These are phyloP conservation scores for Bucco capensis DNA, from an alignment of 2,113 vertebrate species.

Conservation along the genomic window DNA sequence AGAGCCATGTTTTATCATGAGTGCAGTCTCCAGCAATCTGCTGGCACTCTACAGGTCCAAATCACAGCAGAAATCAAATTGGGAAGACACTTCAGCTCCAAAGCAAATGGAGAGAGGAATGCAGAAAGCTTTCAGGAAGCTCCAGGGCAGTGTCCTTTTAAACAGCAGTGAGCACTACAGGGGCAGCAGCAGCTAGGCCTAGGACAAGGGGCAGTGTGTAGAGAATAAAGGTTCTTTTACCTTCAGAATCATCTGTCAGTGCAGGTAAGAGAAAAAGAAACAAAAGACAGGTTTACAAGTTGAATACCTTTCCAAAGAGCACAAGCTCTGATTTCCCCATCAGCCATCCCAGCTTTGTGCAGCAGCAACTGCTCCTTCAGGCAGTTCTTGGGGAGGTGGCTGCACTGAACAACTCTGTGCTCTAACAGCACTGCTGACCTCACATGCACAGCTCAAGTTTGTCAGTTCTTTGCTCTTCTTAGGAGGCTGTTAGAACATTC, in stretches of 20 bases:
- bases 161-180: not conserved
- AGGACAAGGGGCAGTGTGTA: conserved; percentile 68
- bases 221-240: conserved; percentile 81
- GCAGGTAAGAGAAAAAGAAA: conserved; percentile 72
- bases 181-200: conserved; percentile 23
- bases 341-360: not conserved
- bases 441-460: fast-evolving
- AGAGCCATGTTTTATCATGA: not conserved
- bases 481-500: not conserved
- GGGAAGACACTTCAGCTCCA: not conserved
- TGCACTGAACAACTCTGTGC: fast-evolving
- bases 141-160: conserved; percentile 63
- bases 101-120: not conserved
- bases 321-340: not conserved
- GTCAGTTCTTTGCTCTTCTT: not conserved
- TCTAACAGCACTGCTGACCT: not conserved
- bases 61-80: not conserved
- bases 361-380: not conserved
- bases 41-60: not conserved
- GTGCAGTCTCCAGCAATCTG: not conserved
- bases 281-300: conserved; percentile 57
- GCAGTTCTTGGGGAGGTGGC: not conserved
- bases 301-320: conserved; percentile 36
- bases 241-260: conserved; percentile 95
- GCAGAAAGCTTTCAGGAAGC: not conserved